Evolutionary conservation across 2,797 vertebrate genomes (phyloP), one percentile per base, ranked within the genome.

Genomic region (Pseudochirops corinnae): DNA sequence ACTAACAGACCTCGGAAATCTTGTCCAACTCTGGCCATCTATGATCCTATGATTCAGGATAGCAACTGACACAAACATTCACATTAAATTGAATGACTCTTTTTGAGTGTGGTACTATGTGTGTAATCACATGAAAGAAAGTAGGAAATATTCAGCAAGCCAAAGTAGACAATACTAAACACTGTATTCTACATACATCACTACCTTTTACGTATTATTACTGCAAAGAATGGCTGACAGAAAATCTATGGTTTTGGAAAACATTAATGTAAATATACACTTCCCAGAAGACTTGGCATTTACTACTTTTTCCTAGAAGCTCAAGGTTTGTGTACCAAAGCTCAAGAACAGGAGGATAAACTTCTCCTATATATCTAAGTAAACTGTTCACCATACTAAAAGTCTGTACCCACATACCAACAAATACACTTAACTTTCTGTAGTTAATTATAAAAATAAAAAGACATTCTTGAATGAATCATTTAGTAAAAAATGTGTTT

Each of bases 211-310:
- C 58, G n/a, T 62, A 96, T 13, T 33, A 94, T 14, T 97, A 95
- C 90, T 90, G 55, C 50, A 97, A 98, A 97, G 92, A 97, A 95
- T 28, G 11, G 39, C 56, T 98, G 97, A 97, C 97, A 98, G 97
- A 94, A 99, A 98, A 98, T 98, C 98, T 93, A 94, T 98, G n/a
- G 74, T 91, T 97, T 96, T 95, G 95, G 94, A 97, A 98, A 98
- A 98, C 90, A 94, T 94, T 95, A 95, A 96, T 93, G 12, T 93
- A 96, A 98, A 98, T 39, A 96, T 92, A 52, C 87, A 92, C 55
- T 92, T 91, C 92, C 92, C 95, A 97, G 95, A 98, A 53, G 97
- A 98, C 31, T 28, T 95, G 90, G 91, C 93, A 98, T 98, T 98
- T 98, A 95, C 96, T 95, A 90, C 28, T 97, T 98, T 96, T 57